Evolutionary conservation across 2,113 vertebrate species (phyloP), one percentile per base, ranked within the genome.

Genomic region (Vulpes lagopus): DNA sequence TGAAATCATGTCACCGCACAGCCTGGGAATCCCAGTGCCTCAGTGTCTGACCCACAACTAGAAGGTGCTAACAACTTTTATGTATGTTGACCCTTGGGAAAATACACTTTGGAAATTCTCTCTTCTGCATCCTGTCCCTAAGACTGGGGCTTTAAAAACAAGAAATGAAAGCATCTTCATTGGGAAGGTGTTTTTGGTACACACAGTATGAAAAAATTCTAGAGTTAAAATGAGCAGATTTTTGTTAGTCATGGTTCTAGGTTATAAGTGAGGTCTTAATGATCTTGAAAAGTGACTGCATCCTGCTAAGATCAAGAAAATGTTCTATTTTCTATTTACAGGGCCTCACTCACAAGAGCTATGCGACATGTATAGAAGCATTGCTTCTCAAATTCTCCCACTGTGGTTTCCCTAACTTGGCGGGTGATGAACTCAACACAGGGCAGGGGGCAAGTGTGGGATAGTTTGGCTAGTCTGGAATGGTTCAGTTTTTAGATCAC

Each of bases 161-260:
- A 79, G 89, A 69, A 89, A 43, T 25, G 51, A 82, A 73, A 5
- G 3, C 67, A 32, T 7, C 30, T 94, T 96, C 62, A 93, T 84
- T 97, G 55, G 88, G 93, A 81, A 91, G 43, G 8, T n/a, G 23
- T 95, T 92, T 87, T 15, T 53, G 30, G 12, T 30, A 86, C 4
- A 59, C n/a, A 8, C 27, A 38, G 11, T 78, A 60, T 87, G 74
- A 87, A 93, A 84, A 92, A n/a, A 73, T 53, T 78, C 15, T 89
- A 43, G 69, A 93, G 32, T 76, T 97, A 87, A 94, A 89, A 60
- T 9, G 30, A 89, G 71, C 89, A 85, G 49, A 84, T 73, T 91
- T 91, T 94, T 86, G 49, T 86, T 43, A 71, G 8, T 93, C 22
- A 60, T 49, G 22, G 25, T 89, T 95, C 30, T 65, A 64, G 69